Evolutionary conservation across 2,113 vertebrate genomes (phyloP).

Genomic region (Hypanus sabinus): DNA sequence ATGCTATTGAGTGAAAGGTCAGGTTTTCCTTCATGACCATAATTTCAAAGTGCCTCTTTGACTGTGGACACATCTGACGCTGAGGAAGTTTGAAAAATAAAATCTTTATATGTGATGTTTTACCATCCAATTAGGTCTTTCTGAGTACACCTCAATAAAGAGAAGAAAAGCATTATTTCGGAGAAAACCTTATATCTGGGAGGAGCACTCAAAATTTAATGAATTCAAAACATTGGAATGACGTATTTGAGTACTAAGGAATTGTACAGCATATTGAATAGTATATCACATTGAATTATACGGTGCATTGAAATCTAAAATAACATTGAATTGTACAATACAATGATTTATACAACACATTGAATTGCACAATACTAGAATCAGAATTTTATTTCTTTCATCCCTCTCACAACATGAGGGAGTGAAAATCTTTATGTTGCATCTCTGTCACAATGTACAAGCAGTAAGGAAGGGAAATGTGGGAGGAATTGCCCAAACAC

Average conservation of each 20-base stretch:
- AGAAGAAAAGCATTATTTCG: neutral
- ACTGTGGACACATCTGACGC: neutral
- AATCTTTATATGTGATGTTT: neutral
- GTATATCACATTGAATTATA: too few species aligned
- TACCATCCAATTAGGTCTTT: neutral
- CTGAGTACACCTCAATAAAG: neutral
- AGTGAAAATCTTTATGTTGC: too few species aligned
- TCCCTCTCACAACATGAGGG: too few species aligned
- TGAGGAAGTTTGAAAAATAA: neutral
- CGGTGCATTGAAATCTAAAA: too few species aligned
- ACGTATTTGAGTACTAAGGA: neutral
- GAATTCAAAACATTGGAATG: neutral
- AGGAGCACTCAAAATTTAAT: neutral
- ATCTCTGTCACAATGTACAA: too few species aligned
- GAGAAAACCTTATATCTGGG: neutral
- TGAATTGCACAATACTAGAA: too few species aligned
- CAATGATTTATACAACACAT: too few species aligned
- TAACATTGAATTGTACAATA: too few species aligned
- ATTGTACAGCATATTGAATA: neutral
- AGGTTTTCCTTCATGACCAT: neutral
- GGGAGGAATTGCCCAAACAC: too few species aligned
- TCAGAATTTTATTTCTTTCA: too few species aligned
- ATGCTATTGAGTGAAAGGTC: neutral
- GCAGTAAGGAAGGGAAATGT: too few species aligned
- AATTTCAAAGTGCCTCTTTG: neutral